Evolutionary conservation across 2,888 invertebrate species (phyloP).

Genomic region (Pachycephus smyrnensis): DNA sequence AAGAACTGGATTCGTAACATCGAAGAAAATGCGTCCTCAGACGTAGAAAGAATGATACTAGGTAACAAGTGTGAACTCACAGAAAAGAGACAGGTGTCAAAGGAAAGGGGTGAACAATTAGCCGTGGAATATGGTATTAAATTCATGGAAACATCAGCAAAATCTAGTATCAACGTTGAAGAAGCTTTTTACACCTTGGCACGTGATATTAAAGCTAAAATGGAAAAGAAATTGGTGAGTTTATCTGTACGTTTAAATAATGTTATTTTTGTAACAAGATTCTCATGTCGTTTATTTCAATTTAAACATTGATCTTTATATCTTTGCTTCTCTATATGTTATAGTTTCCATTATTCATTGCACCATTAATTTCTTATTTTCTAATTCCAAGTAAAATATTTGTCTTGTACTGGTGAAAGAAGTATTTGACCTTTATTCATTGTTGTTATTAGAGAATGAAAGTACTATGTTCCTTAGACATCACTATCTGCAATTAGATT

Average conservation of each 20-base stretch:
- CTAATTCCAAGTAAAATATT: conserved; percentile 23
- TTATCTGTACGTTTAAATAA: conserved; percentile 23
- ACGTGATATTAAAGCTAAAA: conserved; percentile 97
- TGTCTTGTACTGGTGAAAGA: not conserved
- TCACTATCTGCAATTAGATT: not conserved
- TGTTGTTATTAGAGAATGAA: not conserved
- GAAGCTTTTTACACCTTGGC: conserved; percentile 98
- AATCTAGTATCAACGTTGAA: conserved; percentile 97
- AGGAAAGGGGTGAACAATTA: conserved; percentile 96
- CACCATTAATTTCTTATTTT: conserved; percentile 39
- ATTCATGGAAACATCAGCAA: conserved; percentile 99
- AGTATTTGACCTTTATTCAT: not conserved
- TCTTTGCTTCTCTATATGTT: conserved; percentile 39
- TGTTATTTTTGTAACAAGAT: conserved; percentile 47
- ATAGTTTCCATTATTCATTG: conserved; percentile 37
- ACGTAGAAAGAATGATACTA: conserved; percentile 99
- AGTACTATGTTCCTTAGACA: not conserved
- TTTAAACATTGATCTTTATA: conserved; percentile 42
- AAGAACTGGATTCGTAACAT: conserved; percentile 99
- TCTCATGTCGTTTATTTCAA: conserved; percentile 36
- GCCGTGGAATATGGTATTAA: conserved; percentile 98
- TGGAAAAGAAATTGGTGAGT: conserved; percentile 97
- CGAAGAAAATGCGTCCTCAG: conserved; percentile 98
- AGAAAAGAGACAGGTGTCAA: conserved; percentile 93
- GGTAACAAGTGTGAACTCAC: conserved; percentile 99